Evolutionary conservation across 1,140 invertebrate genomes (phyloP).

Genomic region (Drusus annulatus): DNA sequence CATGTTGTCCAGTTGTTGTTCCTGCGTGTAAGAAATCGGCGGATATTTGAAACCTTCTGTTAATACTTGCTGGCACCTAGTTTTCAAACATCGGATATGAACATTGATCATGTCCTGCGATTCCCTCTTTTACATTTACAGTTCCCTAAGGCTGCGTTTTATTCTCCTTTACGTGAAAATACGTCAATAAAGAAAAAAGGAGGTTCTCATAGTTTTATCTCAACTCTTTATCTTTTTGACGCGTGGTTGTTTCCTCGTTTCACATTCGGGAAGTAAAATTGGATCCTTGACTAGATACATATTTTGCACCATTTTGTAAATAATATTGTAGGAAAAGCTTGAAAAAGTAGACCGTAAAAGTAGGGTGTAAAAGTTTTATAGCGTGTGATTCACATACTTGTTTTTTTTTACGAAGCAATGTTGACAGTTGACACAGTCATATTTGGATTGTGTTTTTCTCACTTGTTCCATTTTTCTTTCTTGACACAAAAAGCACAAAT

Average conservation of each 20-base stretch:
- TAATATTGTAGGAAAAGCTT: background rate
- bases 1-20: too few relatives aligned
- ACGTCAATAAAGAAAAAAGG: conserved; percentile 28
- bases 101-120: conserved; percentile 21
- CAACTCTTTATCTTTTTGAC: background rate
- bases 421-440: background rate
- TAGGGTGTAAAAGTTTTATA: background rate
- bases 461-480: too few relatives aligned
- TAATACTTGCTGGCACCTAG: background rate
- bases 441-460: too few relatives aligned
- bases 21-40: too few relatives aligned
- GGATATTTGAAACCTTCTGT: too few relatives aligned
- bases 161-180: conserved; percentile 32
- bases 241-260: conserved; percentile 1
- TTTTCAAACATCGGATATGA: conserved; percentile 9
- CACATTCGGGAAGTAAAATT: conserved; percentile 12
- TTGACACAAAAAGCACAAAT: too few relatives aligned
- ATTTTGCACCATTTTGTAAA: conserved; percentile 8
- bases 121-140: conserved; percentile 12
- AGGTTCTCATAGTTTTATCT: conserved; percentile 23
- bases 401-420: background rate
- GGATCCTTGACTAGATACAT: conserved; percentile 4
- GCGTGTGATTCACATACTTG: background rate
- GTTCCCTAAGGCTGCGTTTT: conserved; percentile 24
- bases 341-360: background rate